Evolutionary conservation across 2,113 vertebrate genomes (phyloP), one percentile per base, ranked within the genome.

Genomic region (Phrynosoma platyrhinos): DNA sequence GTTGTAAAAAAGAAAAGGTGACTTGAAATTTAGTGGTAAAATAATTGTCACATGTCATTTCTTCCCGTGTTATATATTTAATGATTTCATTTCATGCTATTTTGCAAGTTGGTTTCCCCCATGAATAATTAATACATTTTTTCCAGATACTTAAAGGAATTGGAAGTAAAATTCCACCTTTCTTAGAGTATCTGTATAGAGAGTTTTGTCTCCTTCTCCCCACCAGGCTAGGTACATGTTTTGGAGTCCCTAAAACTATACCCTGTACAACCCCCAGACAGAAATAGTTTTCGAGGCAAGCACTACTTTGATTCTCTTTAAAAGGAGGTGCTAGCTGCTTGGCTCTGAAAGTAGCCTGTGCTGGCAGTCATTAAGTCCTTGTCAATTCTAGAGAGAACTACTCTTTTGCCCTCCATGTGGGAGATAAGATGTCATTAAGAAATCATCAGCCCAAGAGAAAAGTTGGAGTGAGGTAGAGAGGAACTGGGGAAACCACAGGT

Each of bases 351-450:
- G 62, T 53, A 79, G 55, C 84, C 74, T 91, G 72, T 88, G 9
- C 83, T 93, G 91, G 78, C 32, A 84, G 88, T 94, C 68, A 78
- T 72, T 83, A 52, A 93, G 79, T 79, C 79, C 23, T 89, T 87
- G 90, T 40, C 84, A 53, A 53, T 84, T 94, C 83, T 82, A 58
- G 78, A 92, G 88, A 92, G 13, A 93, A 32, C 40, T 88, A 53
- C 62, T 89, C 5, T 89, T 30, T 93, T 92, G 88, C 40, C 77
- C 84, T 92, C 52, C 0, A 3, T 91, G 9, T 84, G 89, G 86
- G 90, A 94, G 42, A 86, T 83, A 89, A 92, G 82, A 16, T 89
- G 2, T 53, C 90, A 87, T 4, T 94, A 91, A 91, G 87, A 92
- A 89, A 79, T 87, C 52, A 2, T 1, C 32, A 87, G 13, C 53